phyloP scores from a whole-genome alignment of 37 sponge, comb jelly and placozoan genomes.

The Diacarnus erythraeanus region DNA sequence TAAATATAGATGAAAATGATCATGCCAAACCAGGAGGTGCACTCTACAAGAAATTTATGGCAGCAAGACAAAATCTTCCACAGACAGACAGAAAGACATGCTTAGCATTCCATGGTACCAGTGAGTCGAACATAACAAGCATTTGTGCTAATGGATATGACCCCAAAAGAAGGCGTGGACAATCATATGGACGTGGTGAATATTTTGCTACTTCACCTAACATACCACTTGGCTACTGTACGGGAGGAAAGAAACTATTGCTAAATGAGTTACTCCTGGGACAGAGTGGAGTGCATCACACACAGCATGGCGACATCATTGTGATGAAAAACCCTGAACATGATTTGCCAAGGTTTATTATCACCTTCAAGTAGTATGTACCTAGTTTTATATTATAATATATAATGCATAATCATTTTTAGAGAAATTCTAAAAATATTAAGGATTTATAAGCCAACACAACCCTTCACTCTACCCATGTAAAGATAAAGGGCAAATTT shows the following conservation, averaged over 20 bases:
- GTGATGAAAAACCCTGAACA: slow-evolving; percentile 84
- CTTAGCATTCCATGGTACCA: slow-evolving; percentile 82
- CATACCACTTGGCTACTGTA: slow-evolving; percentile 52
- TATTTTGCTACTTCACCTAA: slow-evolving; percentile 76
- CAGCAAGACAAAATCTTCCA: slow-evolving; percentile 32
- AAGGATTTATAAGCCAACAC: no score
- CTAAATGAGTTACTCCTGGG: slow-evolving; percentile 82
- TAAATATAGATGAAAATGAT: slow-evolving; percentile 59
- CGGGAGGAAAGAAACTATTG: slow-evolving; percentile 76
- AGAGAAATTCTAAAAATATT: no score
- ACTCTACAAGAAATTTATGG: slow-evolving; percentile 59
- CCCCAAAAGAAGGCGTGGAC: slow-evolving; percentile 48
- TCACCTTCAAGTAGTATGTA: slow-evolving; percentile 37
- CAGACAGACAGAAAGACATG: slow-evolving; percentile 60
- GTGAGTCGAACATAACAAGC: slow-evolving; percentile 60
- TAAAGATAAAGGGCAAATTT: no score
- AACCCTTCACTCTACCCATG: no score
- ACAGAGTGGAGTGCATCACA: slow-evolving; percentile 57
- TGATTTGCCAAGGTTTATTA: slow-evolving; percentile 78
- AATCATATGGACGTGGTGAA: slow-evolving; percentile 79
- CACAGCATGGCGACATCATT: slow-evolving; percentile 62
- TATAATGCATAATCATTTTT: no score
- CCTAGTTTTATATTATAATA: no score
- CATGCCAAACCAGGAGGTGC: slow-evolving; percentile 71
- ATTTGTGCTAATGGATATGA: slow-evolving; percentile 82